These are phyloP conservation scores for Coregonus ussuriensis DNA, from an alignment of 2,797 vertebrate species.

Conservation along the genomic window DNA sequence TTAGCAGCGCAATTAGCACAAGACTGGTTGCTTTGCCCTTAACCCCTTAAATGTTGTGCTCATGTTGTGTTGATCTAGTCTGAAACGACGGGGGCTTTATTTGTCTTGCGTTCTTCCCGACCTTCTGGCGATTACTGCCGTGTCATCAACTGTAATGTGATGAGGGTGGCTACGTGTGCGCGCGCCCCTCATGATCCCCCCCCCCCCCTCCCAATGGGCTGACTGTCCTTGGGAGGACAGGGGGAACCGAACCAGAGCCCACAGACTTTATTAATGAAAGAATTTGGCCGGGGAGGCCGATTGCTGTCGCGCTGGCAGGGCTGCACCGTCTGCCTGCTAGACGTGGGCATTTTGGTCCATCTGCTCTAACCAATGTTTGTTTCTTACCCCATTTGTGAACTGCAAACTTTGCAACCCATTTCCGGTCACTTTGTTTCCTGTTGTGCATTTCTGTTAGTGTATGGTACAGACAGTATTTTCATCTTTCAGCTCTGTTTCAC, in stretches of 20 bases:
- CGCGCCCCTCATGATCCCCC: not conserved
- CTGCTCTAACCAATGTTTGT: not conserved
- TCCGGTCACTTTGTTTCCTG: not conserved
- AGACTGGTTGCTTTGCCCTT: not conserved
- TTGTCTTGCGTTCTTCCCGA: not conserved
- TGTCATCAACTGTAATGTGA: constrained; percentile 7
- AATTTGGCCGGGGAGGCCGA: not conserved
- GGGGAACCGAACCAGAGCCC: not conserved
- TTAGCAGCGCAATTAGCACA: not conserved
- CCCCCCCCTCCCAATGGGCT: too few relatives aligned
- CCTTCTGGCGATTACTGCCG: not conserved
- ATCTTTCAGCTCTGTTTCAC: not conserved
- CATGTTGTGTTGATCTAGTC: not conserved
- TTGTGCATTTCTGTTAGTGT: not conserved
- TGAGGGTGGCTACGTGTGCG: not conserved
- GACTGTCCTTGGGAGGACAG: not conserved
- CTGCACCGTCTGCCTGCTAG: not conserved
- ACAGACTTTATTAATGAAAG: not conserved
- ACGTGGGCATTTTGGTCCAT: not conserved
- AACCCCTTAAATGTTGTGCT: not conserved
- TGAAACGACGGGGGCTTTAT: not conserved
- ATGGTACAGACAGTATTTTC: not conserved
- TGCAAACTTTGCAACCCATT: not conserved
- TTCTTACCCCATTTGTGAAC: not conserved
- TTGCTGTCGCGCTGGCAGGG: not conserved